A percentile compares a stretch with the other conserved stretches of the same genome.
Evolutionary conservation across 2,113 vertebrate genomes (phyloP).

Genomic region (Perca schrenkii): DNA sequence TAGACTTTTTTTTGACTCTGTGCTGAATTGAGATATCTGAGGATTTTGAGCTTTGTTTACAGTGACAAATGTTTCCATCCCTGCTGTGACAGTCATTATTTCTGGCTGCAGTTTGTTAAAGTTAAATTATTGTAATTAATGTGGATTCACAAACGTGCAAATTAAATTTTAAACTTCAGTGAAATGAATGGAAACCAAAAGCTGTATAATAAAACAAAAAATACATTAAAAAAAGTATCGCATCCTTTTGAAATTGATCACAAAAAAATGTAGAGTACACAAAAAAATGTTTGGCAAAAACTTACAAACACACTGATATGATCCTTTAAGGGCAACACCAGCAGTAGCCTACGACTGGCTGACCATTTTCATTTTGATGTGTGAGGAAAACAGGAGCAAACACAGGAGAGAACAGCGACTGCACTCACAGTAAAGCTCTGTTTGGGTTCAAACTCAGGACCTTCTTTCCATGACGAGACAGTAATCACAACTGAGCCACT

Average conservation of each 20-base stretch:
- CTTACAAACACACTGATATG: neutral
- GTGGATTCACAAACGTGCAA: neutral
- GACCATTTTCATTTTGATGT: neutral
- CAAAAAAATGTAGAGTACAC: neutral
- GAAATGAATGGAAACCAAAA: slow-evolving; percentile 8
- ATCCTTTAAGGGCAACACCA: slow-evolving; percentile 1
- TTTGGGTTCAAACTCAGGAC: slow-evolving; percentile 54
- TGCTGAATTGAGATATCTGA: neutral
- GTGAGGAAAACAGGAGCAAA: neutral
- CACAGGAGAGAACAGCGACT: neutral
- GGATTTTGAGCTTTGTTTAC: neutral
- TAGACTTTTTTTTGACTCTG: neutral
- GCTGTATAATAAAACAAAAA: neutral
- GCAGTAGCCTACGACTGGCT: neutral
- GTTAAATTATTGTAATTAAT: slow-evolving; percentile 17
- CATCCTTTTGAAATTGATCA: neutral
- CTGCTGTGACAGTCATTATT: slow-evolving; percentile 1
- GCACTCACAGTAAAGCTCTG: slow-evolving; percentile 13
- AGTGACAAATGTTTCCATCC: neutral
- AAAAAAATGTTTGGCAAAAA: neutral
- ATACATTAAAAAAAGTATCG: neutral
- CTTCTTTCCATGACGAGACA: slow-evolving; percentile 39
- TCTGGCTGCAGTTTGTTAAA: neutral
- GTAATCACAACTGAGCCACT: slow-evolving; percentile 64
- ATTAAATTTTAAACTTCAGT: neutral